Evolutionary conservation across 1,140 invertebrate species (phyloP).

Genomic region (Drosophila bocqueti): DNA sequence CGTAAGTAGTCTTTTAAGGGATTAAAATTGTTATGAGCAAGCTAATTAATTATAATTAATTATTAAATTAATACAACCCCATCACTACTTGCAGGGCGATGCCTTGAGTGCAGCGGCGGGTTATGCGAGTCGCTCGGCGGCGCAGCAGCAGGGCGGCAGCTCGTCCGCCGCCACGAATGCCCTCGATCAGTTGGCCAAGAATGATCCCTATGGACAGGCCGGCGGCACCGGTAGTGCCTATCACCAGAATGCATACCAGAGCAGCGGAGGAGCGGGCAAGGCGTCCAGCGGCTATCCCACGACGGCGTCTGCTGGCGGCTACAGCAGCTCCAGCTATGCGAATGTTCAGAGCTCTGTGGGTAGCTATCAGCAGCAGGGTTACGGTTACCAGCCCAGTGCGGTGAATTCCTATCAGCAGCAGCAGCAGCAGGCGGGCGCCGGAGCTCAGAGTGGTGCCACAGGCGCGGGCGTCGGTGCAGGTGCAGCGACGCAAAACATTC

Average conservation of each 20-base stretch:
- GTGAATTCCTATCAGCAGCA: constrained; percentile 84
- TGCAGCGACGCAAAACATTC: constrained; percentile 82
- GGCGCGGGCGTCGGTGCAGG: constrained; percentile 51
- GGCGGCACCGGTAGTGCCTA: constrained; percentile 59
- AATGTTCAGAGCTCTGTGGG: constrained; percentile 82
- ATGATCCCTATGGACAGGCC: constrained; percentile 78
- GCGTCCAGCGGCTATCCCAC: constrained; percentile 71
- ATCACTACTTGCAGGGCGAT: constrained; percentile 60
- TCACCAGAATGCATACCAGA: constrained; percentile 81
- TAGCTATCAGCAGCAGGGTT: constrained; percentile 80
- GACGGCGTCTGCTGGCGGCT: constrained; percentile 63
- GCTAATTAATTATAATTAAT: not conserved
- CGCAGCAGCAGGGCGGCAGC: constrained; percentile 60
- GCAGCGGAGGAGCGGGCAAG: constrained; percentile 63
- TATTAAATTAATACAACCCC: not conserved
- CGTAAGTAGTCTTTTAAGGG: constrained; percentile 42
- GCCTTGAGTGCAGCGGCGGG: constrained; percentile 60
- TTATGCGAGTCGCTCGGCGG: constrained; percentile 66
- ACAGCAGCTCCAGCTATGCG: constrained; percentile 74
- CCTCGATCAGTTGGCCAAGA: constrained; percentile 81
- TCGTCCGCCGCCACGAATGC: constrained; percentile 47
- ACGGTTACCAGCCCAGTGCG: constrained; percentile 79
- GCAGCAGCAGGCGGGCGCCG: constrained; percentile 63
- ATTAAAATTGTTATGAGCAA: not conserved
- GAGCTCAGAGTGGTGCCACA: constrained; percentile 53